Percentiles rank a stretch among this genome's conserved stretches.
phyloP scores from a whole-genome alignment of 2,888 invertebrate genomes.

The Andrena flavipes region DNA sequence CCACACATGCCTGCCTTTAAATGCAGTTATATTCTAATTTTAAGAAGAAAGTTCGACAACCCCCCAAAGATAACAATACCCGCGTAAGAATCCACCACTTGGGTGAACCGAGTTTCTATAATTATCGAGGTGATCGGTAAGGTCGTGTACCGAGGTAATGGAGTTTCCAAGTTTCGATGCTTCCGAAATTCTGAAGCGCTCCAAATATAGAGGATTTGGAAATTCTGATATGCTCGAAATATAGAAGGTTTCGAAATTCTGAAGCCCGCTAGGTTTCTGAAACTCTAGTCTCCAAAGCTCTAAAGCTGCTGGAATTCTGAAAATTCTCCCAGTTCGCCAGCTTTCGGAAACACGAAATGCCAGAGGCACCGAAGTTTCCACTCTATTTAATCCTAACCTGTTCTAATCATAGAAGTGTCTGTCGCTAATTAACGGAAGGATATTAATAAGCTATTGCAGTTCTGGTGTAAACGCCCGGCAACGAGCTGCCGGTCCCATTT shows the following conservation, averaged over 20 bases:
- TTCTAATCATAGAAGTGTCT: too few species aligned
- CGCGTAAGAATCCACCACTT: not conserved
- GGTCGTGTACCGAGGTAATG: not conserved
- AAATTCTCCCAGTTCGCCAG: too few species aligned
- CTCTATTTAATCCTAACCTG: too few species aligned
- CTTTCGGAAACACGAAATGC: not conserved
- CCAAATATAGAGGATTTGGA: not conserved
- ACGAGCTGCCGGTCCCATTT: not conserved
- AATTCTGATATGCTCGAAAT: not conserved
- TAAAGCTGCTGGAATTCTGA: too few species aligned
- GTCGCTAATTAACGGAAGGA: constrained; percentile 6
- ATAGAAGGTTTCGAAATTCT: too few species aligned
- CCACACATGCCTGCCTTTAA: not conserved
- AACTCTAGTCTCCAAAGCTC: too few species aligned
- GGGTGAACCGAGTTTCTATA: not conserved
- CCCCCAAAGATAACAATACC: not conserved
- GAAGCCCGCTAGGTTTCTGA: too few species aligned
- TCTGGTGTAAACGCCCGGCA: not conserved
- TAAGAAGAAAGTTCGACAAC: not conserved
- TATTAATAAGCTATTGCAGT: not conserved
- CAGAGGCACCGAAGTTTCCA: not conserved
- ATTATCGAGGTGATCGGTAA: not conserved
- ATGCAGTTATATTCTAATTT: not conserved
- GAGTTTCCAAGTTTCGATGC: not conserved
- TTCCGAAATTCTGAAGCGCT: not conserved